Percentiles rank a stretch among this genome's conserved stretches.
Conservation (phyloP, 2,113 vertebrate species). For the Columba janthina region DNA sequence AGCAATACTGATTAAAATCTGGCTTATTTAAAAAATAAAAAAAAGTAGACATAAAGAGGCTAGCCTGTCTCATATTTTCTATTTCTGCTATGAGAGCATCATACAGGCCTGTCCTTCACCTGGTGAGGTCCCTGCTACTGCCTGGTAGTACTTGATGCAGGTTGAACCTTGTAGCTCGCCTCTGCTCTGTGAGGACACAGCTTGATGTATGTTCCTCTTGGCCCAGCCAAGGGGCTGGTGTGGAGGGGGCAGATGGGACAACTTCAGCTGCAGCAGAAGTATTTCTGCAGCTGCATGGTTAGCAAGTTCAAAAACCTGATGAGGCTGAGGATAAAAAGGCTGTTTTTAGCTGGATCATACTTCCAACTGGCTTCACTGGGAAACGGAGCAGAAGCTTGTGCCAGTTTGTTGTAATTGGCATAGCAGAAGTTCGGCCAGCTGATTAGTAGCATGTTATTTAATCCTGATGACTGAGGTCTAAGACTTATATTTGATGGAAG, state of each 20-base stretch:
- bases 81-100: not conserved
- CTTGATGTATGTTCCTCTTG: not conserved
- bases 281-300: not conserved
- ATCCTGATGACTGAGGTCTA: not conserved
- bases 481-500: not conserved
- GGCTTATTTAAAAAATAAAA: not conserved
- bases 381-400: not conserved
- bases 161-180: not conserved
- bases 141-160: not conserved
- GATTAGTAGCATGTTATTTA: not conserved
- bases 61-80: not conserved
- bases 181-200: not conserved
- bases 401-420: not conserved
- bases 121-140: not conserved
- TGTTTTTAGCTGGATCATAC: not conserved
- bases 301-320: not conserved
- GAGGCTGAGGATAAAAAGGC: not conserved
- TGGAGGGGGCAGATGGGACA: not conserved
- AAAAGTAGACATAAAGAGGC: not conserved
- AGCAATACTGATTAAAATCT: not conserved
- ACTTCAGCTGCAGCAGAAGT: not conserved
- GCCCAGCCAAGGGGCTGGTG: not conserved
- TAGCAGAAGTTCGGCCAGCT: not conserved
- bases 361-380: not conserved
- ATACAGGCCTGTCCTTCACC: not conserved